Conservation (phyloP, 2,888 invertebrate genomes). For the Escarpia spicata region DNA sequence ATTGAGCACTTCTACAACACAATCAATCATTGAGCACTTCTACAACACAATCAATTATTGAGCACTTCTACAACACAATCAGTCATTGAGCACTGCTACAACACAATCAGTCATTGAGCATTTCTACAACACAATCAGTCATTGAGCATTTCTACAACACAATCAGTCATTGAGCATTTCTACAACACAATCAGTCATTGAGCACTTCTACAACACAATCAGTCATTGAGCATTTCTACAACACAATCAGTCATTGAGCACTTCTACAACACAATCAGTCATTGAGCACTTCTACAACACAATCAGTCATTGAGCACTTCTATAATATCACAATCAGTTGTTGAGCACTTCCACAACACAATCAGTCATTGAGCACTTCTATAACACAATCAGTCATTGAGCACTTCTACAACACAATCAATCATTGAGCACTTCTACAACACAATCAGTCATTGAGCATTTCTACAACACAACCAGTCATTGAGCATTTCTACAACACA, state of each 20-base stretch:
- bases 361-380: background rate
- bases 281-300: conserved; percentile 79
- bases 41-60: background rate
- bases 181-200: background rate
- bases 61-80: background rate
- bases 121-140: conserved; percentile 66
- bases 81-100: background rate
- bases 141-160: conserved; percentile 79
- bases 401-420: conserved; percentile 49
- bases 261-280: conserved; percentile 67
- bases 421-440: conserved; percentile 82
- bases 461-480: background rate
- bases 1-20: background rate
- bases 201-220: background rate
- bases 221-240: background rate
- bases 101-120: background rate
- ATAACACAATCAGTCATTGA: conserved; percentile 14
- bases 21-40: background rate
- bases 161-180: background rate
- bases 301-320: background rate
- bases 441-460: background rate
- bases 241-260: conserved; percentile 21
- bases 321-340: background rate
- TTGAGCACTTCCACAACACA: background rate
- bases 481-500: background rate